Evolutionary conservation across 2,113 vertebrate species (phyloP).

Genomic region (Shinisaurus crocodilurus): DNA sequence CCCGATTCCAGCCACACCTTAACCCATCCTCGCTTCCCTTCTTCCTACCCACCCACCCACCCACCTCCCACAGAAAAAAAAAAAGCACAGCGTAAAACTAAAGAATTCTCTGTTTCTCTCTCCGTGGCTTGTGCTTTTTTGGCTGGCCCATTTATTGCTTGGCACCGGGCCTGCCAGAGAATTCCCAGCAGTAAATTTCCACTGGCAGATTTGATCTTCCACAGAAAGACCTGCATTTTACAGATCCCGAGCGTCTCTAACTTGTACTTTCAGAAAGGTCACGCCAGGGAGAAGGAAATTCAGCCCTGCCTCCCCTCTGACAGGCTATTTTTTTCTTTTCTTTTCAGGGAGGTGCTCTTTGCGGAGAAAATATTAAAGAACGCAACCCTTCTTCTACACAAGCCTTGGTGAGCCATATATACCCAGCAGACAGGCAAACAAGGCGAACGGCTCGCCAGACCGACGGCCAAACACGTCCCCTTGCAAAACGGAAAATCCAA

Average conservation of each 20-base stretch:
- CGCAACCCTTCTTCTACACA: neutral
- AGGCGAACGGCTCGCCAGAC: too few species aligned
- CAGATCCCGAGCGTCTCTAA: too few species aligned
- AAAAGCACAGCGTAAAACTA: too few species aligned
- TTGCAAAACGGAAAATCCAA: too few species aligned
- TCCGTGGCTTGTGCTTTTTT: neutral
- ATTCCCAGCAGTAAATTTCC: slow-evolving; percentile 16
- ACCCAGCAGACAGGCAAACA: too few species aligned
- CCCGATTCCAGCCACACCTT: neutral
- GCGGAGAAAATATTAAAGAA: neutral
- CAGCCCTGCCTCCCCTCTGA: neutral
- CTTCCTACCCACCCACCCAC: neutral
- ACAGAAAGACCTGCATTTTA: neutral
- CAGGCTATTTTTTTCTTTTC: neutral
- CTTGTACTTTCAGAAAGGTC: neutral
- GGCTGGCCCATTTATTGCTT: slow-evolving; percentile 7
- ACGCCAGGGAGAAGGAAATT: neutral
- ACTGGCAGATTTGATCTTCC: neutral
- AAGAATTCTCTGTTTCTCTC: neutral
- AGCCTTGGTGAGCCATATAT: too few species aligned
- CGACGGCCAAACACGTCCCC: too few species aligned
- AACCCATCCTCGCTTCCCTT: neutral
- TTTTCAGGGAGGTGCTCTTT: neutral
- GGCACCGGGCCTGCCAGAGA: neutral
- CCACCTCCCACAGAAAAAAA: too few species aligned